Evolutionary conservation across 1,140 invertebrate genomes (phyloP).

Genomic region (Drosophila pandora): DNA sequence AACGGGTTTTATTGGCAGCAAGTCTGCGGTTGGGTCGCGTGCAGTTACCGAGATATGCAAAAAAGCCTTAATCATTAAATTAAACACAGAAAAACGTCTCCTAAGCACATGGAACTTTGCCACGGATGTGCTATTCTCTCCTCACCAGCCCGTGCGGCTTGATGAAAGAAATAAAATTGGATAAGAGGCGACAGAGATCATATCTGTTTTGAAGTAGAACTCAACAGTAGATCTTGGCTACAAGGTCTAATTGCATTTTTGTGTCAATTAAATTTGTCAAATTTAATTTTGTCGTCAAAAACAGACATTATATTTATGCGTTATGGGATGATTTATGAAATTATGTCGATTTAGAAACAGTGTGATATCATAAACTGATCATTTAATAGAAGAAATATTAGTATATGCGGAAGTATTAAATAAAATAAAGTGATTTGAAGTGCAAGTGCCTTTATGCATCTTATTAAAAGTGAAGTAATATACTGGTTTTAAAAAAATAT

Average conservation of each 20-base stretch:
- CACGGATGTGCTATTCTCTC: background rate
- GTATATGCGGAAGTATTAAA: too few species aligned
- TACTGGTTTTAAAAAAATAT: background rate
- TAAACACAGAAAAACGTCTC: conserved; percentile 38
- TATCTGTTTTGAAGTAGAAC: conserved; percentile 22
- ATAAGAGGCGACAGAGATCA: conserved; percentile 24
- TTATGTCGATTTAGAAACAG: too few species aligned
- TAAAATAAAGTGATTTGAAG: too few species aligned
- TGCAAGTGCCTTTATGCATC: background rate
- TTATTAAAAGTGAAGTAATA: background rate
- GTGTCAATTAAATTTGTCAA: too few species aligned
- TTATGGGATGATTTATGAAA: too few species aligned
- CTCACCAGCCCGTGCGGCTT: conserved; percentile 16
- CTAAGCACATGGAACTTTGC: conserved; percentile 36
- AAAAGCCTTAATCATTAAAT: conserved; percentile 51
- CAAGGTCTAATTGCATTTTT: background rate
- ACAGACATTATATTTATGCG: too few species aligned
- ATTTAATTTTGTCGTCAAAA: too few species aligned
- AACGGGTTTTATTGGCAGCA: conserved; percentile 69
- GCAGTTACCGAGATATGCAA: conserved; percentile 47
- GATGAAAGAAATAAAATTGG: conserved; percentile 32
- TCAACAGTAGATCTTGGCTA: conserved; percentile 9
- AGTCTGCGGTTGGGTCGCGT: conserved; percentile 43
- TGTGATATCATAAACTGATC: too few species aligned
- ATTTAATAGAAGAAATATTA: too few species aligned